These are phyloP conservation scores for Aleiodes alternator DNA, from an alignment of 2,888 invertebrate species.

Conservation along the genomic window DNA sequence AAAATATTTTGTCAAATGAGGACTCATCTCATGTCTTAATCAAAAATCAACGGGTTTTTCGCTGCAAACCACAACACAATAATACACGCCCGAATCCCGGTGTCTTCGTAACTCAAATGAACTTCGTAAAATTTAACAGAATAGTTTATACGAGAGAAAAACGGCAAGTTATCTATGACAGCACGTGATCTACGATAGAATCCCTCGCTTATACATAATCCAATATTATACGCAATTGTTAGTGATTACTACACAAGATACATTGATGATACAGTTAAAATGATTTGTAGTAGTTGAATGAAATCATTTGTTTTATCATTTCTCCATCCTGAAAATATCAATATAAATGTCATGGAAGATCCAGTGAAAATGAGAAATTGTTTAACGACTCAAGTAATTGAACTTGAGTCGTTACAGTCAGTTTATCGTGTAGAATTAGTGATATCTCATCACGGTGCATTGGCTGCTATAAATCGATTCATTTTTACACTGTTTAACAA, in stretches of 20 bases:
- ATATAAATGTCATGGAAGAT: slow-evolving; percentile 52
- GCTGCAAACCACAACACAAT: neutral
- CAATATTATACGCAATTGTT: slow-evolving; percentile 17
- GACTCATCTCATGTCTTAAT: slow-evolving; percentile 3
- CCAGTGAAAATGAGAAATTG: slow-evolving; percentile 71
- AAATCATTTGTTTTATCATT: neutral
- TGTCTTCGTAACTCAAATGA: neutral
- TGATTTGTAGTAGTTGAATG: no score
- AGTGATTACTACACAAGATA: slow-evolving; percentile 23
- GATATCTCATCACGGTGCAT: slow-evolving; percentile 78
- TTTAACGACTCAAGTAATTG: slow-evolving; percentile 82
- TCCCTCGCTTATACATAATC: neutral
- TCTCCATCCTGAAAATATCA: neutral
- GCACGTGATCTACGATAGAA: slow-evolving; percentile 9
- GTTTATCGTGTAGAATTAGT: slow-evolving; percentile 88
- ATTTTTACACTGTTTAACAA: slow-evolving; percentile 54
- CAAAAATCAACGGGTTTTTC: slow-evolving; percentile 1
- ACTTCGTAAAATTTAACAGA: slow-evolving; percentile 12
- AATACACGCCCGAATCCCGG: slow-evolving; percentile 1
- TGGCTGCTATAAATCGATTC: slow-evolving; percentile 79
- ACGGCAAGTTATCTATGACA: neutral
- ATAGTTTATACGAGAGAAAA: neutral
- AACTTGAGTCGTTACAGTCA: slow-evolving; percentile 87
- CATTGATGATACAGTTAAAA: slow-evolving; percentile 30
- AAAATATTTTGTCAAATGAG: neutral